These are phyloP conservation scores for Trinectes maculatus DNA, from an alignment of 2,113 vertebrate genomes.

Conservation along the genomic window DNA sequence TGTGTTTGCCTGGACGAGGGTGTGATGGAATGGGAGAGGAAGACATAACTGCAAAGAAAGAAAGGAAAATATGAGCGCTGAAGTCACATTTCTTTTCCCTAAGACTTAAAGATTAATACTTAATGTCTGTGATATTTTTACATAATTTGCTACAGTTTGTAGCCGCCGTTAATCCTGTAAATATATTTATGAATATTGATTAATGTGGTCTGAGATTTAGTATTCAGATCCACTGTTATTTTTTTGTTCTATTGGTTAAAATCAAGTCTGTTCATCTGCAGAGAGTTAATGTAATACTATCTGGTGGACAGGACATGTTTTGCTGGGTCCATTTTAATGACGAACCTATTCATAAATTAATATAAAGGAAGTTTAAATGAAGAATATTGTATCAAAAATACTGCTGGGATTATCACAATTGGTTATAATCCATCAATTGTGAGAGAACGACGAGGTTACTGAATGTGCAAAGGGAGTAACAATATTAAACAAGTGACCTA, in stretches of 20 bases:
- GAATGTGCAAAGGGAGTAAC: background rate
- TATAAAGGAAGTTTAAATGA: background rate
- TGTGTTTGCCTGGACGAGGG: background rate
- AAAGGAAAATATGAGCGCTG: background rate
- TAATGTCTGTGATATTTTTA: background rate
- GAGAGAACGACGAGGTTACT: background rate
- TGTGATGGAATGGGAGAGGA: background rate
- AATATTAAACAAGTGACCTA: background rate
- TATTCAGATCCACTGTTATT: too few species aligned
- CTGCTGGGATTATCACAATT: background rate
- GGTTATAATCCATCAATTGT: background rate
- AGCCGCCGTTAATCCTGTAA: background rate
- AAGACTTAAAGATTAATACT: background rate
- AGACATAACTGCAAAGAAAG: background rate
- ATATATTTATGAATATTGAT: too few species aligned
- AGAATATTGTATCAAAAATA: background rate
- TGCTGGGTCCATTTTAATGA: background rate
- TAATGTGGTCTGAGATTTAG: too few species aligned
- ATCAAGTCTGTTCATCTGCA: too few species aligned
- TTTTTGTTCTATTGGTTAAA: too few species aligned
- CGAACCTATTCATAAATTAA: background rate
- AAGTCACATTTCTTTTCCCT: background rate
- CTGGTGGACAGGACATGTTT: too few species aligned
- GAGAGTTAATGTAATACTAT: too few species aligned
- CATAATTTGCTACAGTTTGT: background rate